Evolutionary conservation across 2,113 vertebrate genomes (phyloP).

Genomic region (Tinamus guttatus): DNA sequence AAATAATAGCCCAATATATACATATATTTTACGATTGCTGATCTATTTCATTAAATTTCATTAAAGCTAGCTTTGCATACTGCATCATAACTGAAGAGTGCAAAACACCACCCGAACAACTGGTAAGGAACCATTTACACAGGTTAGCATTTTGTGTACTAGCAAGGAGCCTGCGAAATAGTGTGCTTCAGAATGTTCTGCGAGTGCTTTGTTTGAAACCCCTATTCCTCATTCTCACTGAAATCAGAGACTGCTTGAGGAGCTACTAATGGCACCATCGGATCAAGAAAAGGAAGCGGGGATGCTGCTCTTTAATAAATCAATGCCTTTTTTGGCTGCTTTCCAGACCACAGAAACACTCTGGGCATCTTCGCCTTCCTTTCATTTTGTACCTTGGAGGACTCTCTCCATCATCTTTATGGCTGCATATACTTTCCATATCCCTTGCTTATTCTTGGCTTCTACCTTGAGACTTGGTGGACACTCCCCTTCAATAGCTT

Average conservation of each 20-base stretch:
- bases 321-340: slow-evolving; percentile 56
- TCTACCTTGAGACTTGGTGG: background rate
- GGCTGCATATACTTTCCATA: slow-evolving; percentile 10
- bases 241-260: background rate
- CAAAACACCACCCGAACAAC: fast-evolving
- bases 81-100: fast-evolving
- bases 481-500: background rate
- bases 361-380: slow-evolving; percentile 9
- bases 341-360: slow-evolving; percentile 63
- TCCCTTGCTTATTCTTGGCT: background rate
- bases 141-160: background rate
- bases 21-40: fast-evolving
- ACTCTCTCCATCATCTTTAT: slow-evolving; percentile 46
- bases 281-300: background rate
- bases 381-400: slow-evolving; percentile 43
- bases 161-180: background rate
- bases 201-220: background rate
- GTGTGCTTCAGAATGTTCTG: background rate
- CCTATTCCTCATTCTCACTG: background rate
- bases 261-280: slow-evolving; percentile 51
- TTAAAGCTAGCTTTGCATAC: background rate
- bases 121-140: background rate
- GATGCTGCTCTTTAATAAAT: slow-evolving; percentile 48
- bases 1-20: background rate
- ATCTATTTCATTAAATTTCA: background rate